Base-by-base conservation (phyloP, 2,797 vertebrate genomes). In the Urophycis tenuis region DNA sequence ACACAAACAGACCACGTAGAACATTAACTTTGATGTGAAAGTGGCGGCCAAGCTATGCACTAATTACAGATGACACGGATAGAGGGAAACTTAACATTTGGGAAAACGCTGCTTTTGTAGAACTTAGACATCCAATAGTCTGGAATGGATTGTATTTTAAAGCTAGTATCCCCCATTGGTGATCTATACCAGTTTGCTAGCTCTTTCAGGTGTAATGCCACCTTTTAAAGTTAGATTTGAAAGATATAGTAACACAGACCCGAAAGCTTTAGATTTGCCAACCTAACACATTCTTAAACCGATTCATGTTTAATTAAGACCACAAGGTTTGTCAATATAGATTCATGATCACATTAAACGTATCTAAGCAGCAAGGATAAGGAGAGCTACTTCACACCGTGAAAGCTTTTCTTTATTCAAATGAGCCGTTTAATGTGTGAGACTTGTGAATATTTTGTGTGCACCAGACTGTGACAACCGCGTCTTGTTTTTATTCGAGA, bases 401-500 rank as follows among this genome's bases (percentile, higher is more conserved):
- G 22, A n/a, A n/a, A 12, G 60, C 10, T 3, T 67, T 67, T 67
- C 12, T 67, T 67, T 67, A 29, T 71, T 71, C 29, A 71, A 71
- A 71, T 33, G 31, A 29, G 25, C n/a, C 1, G 25, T 29, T 29
- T 67, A 67, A 67, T 67, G 12, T 29, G 29, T 67, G n/a, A 0
- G 0, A 29, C 29, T 7, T 29, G 10, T 73, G 5, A 15, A n/a
- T 41, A 74, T 74, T 45, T 41, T 25, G 72, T 29, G 25, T 74
- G 25, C 72, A 72, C 11, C 33, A 76, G 73, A 6, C 60, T 41
- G 39, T 73, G 60, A 81, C 67, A 73, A 12, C 78, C 70, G 9
- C 74, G 30, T 32, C 69, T 71, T 31, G 69, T 67, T 67, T 67
- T 67, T 25, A n/a, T 67, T 29, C 5, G 53, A 60, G 22, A 60